Conservation (phyloP, 2,888 invertebrate genomes). For the Trissolcus brochymenae region DNA sequence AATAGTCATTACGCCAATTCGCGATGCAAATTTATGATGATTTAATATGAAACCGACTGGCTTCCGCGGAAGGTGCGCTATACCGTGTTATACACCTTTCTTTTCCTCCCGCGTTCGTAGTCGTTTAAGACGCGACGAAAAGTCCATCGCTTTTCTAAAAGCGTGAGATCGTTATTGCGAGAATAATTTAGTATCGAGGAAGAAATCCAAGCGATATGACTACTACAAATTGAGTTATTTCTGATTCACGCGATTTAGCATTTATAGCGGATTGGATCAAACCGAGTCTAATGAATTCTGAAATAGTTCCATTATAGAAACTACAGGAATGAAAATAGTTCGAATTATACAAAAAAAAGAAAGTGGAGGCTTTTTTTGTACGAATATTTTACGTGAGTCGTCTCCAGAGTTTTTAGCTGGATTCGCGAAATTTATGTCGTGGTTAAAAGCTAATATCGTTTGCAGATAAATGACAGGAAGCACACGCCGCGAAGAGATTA, state of each 20-base stretch:
- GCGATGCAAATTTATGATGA: constrained; percentile 71
- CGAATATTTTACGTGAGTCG: too few relatives aligned
- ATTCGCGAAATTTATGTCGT: constrained; percentile 35
- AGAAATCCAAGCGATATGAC: constrained; percentile 13
- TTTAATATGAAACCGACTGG: constrained; percentile 65
- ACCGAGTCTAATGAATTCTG: too few relatives aligned
- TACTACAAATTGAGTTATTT: constrained; percentile 13
- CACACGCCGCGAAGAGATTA: constrained; percentile 66
- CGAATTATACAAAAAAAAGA: too few relatives aligned
- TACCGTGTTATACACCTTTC: constrained; percentile 7
- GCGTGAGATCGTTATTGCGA: constrained; percentile 24
- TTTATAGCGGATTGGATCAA: too few relatives aligned
- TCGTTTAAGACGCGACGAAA: constrained; percentile 35
- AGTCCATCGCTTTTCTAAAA: constrained; percentile 15
- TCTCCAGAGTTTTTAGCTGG: too few relatives aligned
- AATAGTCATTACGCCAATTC: constrained; percentile 68
- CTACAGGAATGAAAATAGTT: too few relatives aligned
- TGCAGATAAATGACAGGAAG: constrained; percentile 56
- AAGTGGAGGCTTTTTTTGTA: too few relatives aligned
- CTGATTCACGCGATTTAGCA: not conserved
- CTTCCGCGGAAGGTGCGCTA: constrained; percentile 32
- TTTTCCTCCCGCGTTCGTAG: constrained; percentile 10
- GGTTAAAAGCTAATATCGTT: constrained; percentile 45
- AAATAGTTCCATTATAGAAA: too few relatives aligned
- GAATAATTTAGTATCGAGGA: constrained; percentile 17